Evolutionary conservation across 2,888 invertebrate genomes (phyloP).

Genomic region (Hedychridium roseum): DNA sequence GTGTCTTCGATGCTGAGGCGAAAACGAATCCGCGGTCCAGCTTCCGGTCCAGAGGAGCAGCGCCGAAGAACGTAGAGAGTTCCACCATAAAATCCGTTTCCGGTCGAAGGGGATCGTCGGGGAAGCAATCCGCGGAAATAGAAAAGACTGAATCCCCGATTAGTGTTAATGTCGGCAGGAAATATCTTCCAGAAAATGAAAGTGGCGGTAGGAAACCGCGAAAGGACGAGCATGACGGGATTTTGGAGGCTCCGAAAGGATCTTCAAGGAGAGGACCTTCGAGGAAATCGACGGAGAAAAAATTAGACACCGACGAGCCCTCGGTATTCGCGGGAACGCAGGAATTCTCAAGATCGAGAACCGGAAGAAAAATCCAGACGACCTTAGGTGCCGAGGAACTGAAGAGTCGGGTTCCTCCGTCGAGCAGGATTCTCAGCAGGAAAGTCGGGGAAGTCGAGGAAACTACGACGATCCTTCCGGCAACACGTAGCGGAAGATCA

Average conservation of each 20-base stretch:
- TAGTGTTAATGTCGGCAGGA: slow-evolving; percentile 20
- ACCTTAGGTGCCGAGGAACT: slow-evolving; percentile 33
- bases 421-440: slow-evolving; percentile 17
- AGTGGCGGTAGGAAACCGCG: slow-evolving; percentile 2
- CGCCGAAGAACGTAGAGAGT: too few relatives aligned
- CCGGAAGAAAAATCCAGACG: slow-evolving; percentile 50
- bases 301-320: slow-evolving; percentile 21
- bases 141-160: slow-evolving; percentile 5
- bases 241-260: slow-evolving; percentile 3
- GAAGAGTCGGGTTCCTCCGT: slow-evolving; percentile 28
- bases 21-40: background rate
- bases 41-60: slow-evolving; percentile 1
- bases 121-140: background rate
- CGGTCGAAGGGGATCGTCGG: slow-evolving; percentile 1
- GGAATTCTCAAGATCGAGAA: slow-evolving; percentile 40
- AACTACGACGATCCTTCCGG: slow-evolving; percentile 3
- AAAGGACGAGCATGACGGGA: slow-evolving; percentile 5
- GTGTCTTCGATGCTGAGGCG: too few relatives aligned
- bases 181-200: slow-evolving; percentile 10
- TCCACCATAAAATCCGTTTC: background rate
- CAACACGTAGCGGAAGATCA: background rate
- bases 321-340: slow-evolving; percentile 30
- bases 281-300: slow-evolving; percentile 4
- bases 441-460: slow-evolving; percentile 5
- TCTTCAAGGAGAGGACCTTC: slow-evolving; percentile 2